Percentiles rank a stretch among this genome's conserved stretches.
These are phyloP conservation scores for Propithecus perrieri DNA, from an alignment of 2,797 vertebrate species.

Conservation along the genomic window DNA sequence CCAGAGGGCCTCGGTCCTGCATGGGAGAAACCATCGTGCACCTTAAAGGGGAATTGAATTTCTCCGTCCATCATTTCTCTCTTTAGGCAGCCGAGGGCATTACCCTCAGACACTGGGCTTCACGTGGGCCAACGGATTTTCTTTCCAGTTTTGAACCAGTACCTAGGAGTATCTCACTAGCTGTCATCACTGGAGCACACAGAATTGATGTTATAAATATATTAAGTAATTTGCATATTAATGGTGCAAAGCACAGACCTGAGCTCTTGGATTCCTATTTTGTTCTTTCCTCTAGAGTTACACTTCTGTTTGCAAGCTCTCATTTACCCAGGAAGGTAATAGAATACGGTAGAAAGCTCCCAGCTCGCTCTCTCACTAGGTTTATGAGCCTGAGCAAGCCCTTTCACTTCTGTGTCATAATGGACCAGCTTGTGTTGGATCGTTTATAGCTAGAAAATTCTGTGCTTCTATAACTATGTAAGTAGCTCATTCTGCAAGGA, in stretches of 20 bases:
- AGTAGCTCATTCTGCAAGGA: background rate
- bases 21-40: background rate
- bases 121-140: background rate
- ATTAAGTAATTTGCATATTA: background rate
- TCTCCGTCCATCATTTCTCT: background rate
- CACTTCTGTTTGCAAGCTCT: background rate
- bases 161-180: background rate
- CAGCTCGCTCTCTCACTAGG: background rate
- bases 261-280: background rate
- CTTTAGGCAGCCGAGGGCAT: background rate
- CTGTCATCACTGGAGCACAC: background rate
- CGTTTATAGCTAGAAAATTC: background rate
- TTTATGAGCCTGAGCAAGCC: background rate
- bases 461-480: background rate
- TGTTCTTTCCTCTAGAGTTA: background rate
- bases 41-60: background rate
- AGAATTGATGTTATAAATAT: background rate
- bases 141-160: background rate
- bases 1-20: slow-evolving; percentile 66
- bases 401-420: background rate
- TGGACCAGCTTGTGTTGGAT: background rate
- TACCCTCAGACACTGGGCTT: background rate
- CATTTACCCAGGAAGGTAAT: background rate
- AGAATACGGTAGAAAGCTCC: background rate
- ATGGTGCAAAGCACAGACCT: background rate